Percentiles rank a stretch among this genome's conserved stretches.
These are phyloP conservation scores for Parauchenoglanis punctatus DNA, from an alignment of 2,797 vertebrate species.

Conservation along the genomic window DNA sequence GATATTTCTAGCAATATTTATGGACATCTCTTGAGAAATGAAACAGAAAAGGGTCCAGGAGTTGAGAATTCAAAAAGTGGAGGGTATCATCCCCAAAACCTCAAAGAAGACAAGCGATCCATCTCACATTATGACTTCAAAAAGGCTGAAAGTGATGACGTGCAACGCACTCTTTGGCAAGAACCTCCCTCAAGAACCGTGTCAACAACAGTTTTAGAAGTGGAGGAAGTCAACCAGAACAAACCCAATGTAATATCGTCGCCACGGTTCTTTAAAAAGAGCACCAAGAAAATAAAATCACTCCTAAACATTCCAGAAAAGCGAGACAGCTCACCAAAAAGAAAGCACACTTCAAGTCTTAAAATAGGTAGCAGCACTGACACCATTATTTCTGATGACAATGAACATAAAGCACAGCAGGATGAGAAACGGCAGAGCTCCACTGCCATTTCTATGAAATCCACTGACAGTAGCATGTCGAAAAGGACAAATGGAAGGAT, in stretches of 20 bases:
- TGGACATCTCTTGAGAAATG: conserved; percentile 58
- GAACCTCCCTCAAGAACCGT: conserved; percentile 74
- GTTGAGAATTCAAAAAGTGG: conserved; percentile 58
- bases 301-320: conserved; percentile 87
- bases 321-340: conserved; percentile 77
- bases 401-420: conserved; percentile 68
- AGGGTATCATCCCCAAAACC: conserved; percentile 58
- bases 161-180: conserved; percentile 59
- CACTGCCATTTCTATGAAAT: conserved; percentile 71
- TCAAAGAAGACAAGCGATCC: conserved; percentile 76
- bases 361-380: conserved; percentile 83
- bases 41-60: conserved; percentile 52
- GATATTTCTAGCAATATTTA: conserved; percentile 66
- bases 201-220: conserved; percentile 79
- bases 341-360: conserved; percentile 73
- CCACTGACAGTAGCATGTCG: conserved; percentile 70
- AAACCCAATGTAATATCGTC: conserved; percentile 71
- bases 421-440: conserved; percentile 65
- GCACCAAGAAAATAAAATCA: conserved; percentile 85
- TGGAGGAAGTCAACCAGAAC: conserved; percentile 67
- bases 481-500: conserved; percentile 72
- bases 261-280: conserved; percentile 83
- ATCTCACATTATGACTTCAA: conserved; percentile 76
- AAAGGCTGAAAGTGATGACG: conserved; percentile 61
- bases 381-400: conserved; percentile 81